Conservation (phyloP, 2,113 vertebrate genomes). For the Pogonocichla stellata region DNA sequence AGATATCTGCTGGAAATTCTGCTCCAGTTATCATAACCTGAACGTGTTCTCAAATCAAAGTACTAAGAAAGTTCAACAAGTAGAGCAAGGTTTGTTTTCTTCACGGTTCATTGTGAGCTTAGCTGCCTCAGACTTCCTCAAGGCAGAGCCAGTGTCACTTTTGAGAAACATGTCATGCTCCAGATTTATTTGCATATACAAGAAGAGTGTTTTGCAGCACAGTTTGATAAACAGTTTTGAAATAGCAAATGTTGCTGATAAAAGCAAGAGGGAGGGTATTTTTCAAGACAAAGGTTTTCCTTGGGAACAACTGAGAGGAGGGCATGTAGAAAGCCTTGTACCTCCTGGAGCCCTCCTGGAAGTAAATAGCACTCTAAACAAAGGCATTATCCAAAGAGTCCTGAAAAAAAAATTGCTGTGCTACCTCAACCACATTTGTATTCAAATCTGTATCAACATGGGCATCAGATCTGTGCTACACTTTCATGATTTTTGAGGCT, state of each 20-base stretch:
- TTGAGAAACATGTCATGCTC: neutral
- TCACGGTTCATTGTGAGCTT: neutral
- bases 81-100: slow-evolving; percentile 13
- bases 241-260: neutral
- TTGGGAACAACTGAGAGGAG: neutral
- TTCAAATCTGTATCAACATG: neutral
- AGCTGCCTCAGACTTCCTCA: neutral
- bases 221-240: neutral
- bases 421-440: neutral
- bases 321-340: neutral
- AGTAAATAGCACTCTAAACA: neutral
- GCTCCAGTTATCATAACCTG: neutral
- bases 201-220: neutral
- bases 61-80: neutral
- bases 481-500: neutral
- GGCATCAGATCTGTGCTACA: rapidly evolving
- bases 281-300: neutral
- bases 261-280: neutral
- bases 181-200: neutral
- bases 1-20: slow-evolving; percentile 6
- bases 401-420: neutral
- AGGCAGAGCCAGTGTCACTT: neutral
- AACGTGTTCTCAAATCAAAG: neutral
- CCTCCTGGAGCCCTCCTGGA: neutral
- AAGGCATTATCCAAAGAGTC: neutral